Percentiles rank a stretch among this genome's conserved stretches.
Conservation (phyloP, 2,113 vertebrate species). For the Emydura subglobosa region DNA sequence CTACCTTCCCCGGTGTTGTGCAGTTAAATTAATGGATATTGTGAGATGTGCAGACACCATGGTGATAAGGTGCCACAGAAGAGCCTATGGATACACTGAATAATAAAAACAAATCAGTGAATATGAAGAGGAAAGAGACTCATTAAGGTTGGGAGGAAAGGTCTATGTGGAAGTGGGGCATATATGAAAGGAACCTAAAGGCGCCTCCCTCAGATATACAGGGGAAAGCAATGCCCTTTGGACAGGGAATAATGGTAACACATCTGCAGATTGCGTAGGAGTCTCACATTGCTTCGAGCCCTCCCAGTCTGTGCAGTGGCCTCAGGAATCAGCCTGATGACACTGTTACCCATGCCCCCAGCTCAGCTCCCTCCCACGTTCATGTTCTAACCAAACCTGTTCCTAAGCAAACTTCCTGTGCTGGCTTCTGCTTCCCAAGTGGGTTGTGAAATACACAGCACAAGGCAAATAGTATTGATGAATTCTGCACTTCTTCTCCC, state of each 20-base stretch:
- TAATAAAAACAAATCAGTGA: neutral
- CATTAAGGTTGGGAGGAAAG: neutral
- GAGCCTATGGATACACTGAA: neutral
- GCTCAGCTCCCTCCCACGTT: neutral
- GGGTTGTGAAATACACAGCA: neutral
- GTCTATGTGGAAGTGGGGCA: neutral
- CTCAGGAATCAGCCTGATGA: neutral
- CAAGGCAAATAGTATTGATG: neutral
- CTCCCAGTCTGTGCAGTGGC: neutral
- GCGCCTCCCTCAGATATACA: neutral
- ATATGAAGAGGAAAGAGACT: neutral
- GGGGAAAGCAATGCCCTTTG: neutral
- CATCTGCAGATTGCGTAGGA: fast-evolving
- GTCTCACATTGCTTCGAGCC: neutral
- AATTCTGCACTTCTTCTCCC: neutral
- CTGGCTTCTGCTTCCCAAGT: neutral
- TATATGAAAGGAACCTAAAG: neutral
- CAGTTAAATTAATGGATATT: neutral
- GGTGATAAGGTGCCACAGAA: neutral
- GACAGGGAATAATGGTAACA: fast-evolving
- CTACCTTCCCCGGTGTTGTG: neutral
- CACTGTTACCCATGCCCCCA: fast-evolving
- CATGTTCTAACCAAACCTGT: too few species aligned
- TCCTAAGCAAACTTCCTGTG: neutral
- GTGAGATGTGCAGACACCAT: neutral